Conservation (phyloP, 1,140 invertebrate genomes). For the Notospermus geniculatus region DNA sequence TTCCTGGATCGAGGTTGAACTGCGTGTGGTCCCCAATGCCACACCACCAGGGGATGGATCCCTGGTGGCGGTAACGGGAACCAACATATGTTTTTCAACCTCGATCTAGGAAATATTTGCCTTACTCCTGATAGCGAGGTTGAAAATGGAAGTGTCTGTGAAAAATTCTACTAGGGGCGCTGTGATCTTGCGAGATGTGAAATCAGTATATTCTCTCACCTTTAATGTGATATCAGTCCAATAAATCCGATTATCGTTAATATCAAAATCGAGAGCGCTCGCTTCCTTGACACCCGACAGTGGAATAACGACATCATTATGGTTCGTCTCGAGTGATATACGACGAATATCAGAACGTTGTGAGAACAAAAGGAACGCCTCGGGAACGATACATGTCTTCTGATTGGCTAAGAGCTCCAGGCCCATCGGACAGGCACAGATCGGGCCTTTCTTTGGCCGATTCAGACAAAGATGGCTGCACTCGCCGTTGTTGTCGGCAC, state of each 20-base stretch:
- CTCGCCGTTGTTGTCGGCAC: constrained; percentile 86
- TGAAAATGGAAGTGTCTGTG: too few relatives aligned
- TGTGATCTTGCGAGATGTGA: too few relatives aligned
- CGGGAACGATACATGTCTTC: constrained; percentile 78
- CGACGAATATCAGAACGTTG: constrained; percentile 75
- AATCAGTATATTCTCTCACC: too few relatives aligned
- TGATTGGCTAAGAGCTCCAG: constrained; percentile 75
- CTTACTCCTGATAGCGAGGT: too few relatives aligned
- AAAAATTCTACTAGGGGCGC: too few relatives aligned
- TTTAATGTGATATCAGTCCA: constrained; percentile 81
- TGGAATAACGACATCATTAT: constrained; percentile 69
- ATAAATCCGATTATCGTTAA: constrained; percentile 78
- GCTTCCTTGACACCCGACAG: constrained; percentile 75
- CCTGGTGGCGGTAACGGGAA: too few relatives aligned
- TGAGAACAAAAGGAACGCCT: constrained; percentile 85
- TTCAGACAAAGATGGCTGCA: constrained; percentile 96
- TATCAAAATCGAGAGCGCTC: constrained; percentile 89
- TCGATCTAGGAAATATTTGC: too few relatives aligned
- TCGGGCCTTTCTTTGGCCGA: constrained; percentile 62
- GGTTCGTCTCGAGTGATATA: constrained; percentile 65
- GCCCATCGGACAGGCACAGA: constrained; percentile 80
- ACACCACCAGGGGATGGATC: too few relatives aligned
- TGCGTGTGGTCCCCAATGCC: too few relatives aligned
- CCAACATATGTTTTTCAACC: too few relatives aligned
- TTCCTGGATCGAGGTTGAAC: too few relatives aligned